Base-by-base conservation (phyloP, 2,888 invertebrate genomes). In the Torymus auratus region DNA sequence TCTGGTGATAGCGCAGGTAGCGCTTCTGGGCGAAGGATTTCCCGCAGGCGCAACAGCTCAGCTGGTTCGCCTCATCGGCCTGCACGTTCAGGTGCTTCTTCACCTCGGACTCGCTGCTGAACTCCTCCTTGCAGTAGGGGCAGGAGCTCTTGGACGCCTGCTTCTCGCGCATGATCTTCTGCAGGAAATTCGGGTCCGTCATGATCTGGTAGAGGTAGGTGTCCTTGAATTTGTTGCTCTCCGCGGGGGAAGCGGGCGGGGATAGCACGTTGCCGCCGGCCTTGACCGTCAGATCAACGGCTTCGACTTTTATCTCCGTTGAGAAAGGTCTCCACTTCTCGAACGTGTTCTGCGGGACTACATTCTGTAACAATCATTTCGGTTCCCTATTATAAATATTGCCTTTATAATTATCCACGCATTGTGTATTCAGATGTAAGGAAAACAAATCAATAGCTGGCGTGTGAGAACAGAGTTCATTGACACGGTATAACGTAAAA, bases 131-230 rank as follows among this genome's bases (percentile, higher is more conserved):
- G 78, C 90, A 90, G 64, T 86, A 90, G 2, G 86, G 84, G 41
- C 90, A 90, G 4, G 53, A 58, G 41, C 69, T 74, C n/a, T 58
- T 70, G 11, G 76, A 12, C 11, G 12, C 14, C 53, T 68, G 79
- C 67, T 73, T 79, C 1, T 77, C 74, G 14, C 67, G 79, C 1
- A 56, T 71, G n/a, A 82, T 69, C 68, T 84, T 88, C 2, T 87
- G 86, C 14, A 88, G 73, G 64, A 90, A 88, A 11, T 84, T 83
- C 2, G 89, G 88, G 77, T 90, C 88, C 0, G 89, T 90, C 86
- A 90, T 88, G 68, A 90, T 88, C 62, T 89, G 87, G 61, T 90
- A 90, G 0, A 90, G 86, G 65, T 87, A 87, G 2, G 89, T 88
- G 53, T 88, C 85, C 75, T 88, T 87, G 17, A 88, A 84, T 41